Percentiles rank a stretch among this genome's conserved stretches.
phyloP scores from a whole-genome alignment of 92 coral and sea anemone species.

The Palythoa heliodiscus region DNA sequence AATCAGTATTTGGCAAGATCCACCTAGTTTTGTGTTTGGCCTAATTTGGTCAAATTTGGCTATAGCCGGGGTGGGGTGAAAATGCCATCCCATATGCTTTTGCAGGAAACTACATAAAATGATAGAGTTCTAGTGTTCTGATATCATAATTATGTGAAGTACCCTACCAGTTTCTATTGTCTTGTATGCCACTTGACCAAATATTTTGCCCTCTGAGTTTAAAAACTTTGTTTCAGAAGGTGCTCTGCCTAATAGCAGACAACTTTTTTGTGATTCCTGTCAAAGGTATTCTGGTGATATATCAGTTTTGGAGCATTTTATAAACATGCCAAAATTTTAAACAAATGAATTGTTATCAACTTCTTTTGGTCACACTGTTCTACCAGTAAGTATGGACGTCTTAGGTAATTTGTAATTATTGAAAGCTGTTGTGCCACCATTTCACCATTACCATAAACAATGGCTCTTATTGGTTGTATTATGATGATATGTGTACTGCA shows the following conservation, averaged over 20 bases:
- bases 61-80: too few relatives aligned
- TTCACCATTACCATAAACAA: constrained; percentile 50
- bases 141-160: too few relatives aligned
- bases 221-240: constrained; percentile 58
- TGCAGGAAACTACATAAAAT: too few relatives aligned
- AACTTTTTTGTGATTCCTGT: constrained; percentile 47
- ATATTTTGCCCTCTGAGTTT: constrained; percentile 20
- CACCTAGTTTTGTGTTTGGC: too few relatives aligned
- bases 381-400: constrained; percentile 48
- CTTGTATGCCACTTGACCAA: constrained; percentile 44
- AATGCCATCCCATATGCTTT: too few relatives aligned
- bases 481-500: constrained; percentile 42
- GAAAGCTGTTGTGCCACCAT: constrained; percentile 47
- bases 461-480: constrained; percentile 43
- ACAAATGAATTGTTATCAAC: constrained; percentile 41
- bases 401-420: constrained; percentile 41
- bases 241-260: constrained; percentile 41
- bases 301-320: not conserved
- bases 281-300: constrained; percentile 37
- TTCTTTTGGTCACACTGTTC: constrained; percentile 30
- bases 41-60: too few relatives aligned
- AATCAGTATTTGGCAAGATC: too few relatives aligned
- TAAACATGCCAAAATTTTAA: constrained; percentile 44
- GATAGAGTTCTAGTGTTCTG: too few relatives aligned
- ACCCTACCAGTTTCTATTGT: too few relatives aligned